phyloP scores from a whole-genome alignment of 2,113 vertebrate genomes.

The Dicrurus megarhynchus region DNA sequence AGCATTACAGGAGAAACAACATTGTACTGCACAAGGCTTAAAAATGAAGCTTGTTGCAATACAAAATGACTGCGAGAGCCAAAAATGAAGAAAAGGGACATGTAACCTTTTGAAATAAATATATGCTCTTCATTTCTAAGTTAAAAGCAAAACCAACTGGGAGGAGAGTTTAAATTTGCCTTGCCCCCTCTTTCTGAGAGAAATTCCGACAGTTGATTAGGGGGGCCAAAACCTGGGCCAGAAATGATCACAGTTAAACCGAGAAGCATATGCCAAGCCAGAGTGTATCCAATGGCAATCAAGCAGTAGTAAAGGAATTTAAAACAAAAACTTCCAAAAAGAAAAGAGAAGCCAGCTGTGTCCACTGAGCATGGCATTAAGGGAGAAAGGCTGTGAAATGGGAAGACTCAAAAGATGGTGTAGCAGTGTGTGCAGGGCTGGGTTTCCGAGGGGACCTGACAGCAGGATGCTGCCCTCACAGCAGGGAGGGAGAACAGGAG shows the following conservation, averaged over 20 bases:
- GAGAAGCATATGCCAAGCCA: background rate
- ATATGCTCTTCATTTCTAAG: background rate
- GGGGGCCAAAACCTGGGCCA: background rate
- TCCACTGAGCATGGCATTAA: background rate
- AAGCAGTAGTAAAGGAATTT: slow-evolving; percentile 18
- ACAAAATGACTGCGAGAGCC: slow-evolving; percentile 34
- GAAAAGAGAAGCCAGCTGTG: slow-evolving; percentile 47
- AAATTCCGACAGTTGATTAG: background rate
- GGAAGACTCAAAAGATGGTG: background rate
- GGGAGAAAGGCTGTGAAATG: background rate
- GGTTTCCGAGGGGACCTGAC: slow-evolving; percentile 1
- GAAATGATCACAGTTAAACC: background rate
- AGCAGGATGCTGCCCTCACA: background rate
- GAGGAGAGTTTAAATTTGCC: background rate
- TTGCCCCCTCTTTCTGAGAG: background rate
- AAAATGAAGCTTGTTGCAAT: slow-evolving; percentile 15
- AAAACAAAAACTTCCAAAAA: background rate
- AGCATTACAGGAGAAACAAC: slow-evolving; percentile 61
- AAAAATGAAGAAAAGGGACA: background rate
- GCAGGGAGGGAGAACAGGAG: background rate
- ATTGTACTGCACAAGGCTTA: background rate
- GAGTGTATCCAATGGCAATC: slow-evolving; percentile 12
- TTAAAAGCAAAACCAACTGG: background rate
- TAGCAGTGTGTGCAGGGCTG: background rate
- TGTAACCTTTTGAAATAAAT: slow-evolving; percentile 39